Base-by-base conservation (phyloP, 2,113 vertebrate genomes). In the Pollimyrus isidori region DNA sequence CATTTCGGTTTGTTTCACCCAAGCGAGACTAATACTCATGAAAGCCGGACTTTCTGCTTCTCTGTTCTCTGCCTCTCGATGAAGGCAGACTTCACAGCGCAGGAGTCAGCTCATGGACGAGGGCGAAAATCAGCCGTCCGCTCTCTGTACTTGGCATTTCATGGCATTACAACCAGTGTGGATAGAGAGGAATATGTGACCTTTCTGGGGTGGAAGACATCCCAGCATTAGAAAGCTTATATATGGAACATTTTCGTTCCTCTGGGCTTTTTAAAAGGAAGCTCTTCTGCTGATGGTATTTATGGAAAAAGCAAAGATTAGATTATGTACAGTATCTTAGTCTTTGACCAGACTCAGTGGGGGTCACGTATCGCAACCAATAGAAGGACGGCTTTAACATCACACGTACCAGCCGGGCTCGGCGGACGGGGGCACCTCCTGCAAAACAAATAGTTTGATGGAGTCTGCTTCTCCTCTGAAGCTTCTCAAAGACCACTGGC, bases 81-180 rank as follows among this genome's bases (percentile, higher is more conserved):
- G 69, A 76, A 76, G 69, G 69, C 19, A 17, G 69, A 85, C 83
- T 49, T 85, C 46, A 49, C 45, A 48, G 45, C 83, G 23, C 83
- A 50, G 26, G 23, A 23, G 83, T 10, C 48, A 15, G 23, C 45
- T 46, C 45, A 85, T 49, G 23, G 48, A 46, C 82, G 10, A 50
- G 83, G 13, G 45, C 46, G n/a, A 15, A 49, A 86, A 48, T 86
- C 83, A 50, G 46, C 42, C 83, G 1, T 19, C 6, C 21, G 0
- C 42, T 49, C 50, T 50, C 45, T 50, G 13, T 49, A 86, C 83
- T 86, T 48, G 23, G 83, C 83, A 49, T 86, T 86, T 50, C 15
- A 86, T 86, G 83, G 83, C 83, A 86, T 86, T 86, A 45, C 26
- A 48, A 86, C 83, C 83, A 49, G 6, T 15, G 45, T 86, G 83